A percentile compares a stretch with the other conserved stretches of the same genome.
Conservation (phyloP, 2,888 invertebrate genomes). For the Meiosimyza platycephala region DNA sequence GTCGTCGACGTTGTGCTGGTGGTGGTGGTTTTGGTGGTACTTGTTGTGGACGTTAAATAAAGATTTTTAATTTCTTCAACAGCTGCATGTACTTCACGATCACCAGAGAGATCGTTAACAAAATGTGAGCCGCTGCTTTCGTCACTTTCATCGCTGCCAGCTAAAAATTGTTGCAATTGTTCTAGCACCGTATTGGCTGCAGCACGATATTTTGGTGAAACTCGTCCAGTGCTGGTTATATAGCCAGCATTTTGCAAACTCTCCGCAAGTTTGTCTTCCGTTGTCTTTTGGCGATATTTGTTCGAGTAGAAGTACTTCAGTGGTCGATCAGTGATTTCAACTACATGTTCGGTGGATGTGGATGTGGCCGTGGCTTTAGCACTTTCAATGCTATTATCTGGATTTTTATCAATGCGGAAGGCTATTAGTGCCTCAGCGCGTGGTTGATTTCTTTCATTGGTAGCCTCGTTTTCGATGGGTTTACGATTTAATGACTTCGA, state of each 20-base stretch:
- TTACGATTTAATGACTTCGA: slow-evolving; percentile 1
- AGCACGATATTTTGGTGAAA: slow-evolving; percentile 49
- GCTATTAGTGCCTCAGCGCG: slow-evolving; percentile 61
- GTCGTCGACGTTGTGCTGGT: slow-evolving; percentile 48
- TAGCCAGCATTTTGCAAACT: slow-evolving; percentile 63
- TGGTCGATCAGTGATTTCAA: slow-evolving; percentile 58
- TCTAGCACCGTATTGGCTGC: slow-evolving; percentile 51
- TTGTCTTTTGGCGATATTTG: slow-evolving; percentile 60
- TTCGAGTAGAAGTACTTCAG: slow-evolving; percentile 60
- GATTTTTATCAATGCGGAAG: slow-evolving; percentile 46
- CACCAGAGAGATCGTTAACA: slow-evolving; percentile 55
- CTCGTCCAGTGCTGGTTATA: slow-evolving; percentile 51
- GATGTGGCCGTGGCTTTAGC: slow-evolving; percentile 42
- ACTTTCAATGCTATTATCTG: slow-evolving; percentile 57
- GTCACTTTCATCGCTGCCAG: slow-evolving; percentile 57
- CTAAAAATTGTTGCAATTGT: slow-evolving; percentile 57
- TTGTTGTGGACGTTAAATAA: slow-evolving; percentile 61
- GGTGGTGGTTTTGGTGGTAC: slow-evolving; percentile 49
- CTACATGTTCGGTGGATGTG: slow-evolving; percentile 50
- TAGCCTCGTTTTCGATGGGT: slow-evolving; percentile 44
- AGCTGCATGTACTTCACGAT: slow-evolving; percentile 55
- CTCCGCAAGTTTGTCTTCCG: slow-evolving; percentile 59
- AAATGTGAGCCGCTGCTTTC: slow-evolving; percentile 57
- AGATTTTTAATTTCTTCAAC: slow-evolving; percentile 57
- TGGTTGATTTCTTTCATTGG: slow-evolving; percentile 50